Conservation (phyloP, 2,797 vertebrate genomes). For the Lepilemur septentrionalis region DNA sequence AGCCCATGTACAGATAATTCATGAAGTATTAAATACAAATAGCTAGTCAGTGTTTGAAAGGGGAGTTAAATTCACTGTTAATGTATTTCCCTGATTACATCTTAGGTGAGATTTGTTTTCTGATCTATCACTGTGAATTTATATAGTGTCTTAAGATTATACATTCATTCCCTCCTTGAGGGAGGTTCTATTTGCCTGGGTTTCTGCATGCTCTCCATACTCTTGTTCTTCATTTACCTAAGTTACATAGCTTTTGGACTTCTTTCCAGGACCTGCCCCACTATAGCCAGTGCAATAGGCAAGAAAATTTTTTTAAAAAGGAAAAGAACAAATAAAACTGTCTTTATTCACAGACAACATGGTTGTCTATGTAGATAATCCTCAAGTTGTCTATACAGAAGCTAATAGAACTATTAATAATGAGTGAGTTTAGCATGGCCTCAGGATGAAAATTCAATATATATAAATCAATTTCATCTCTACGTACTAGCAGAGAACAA, state of each 20-base stretch:
- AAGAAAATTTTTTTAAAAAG: neutral
- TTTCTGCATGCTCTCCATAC: neutral
- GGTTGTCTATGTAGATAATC: neutral
- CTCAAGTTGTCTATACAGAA: neutral
- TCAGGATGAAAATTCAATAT: neutral
- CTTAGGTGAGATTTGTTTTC: neutral
- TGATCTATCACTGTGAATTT: neutral
- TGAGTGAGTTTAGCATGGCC: neutral
- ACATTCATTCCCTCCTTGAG: neutral
- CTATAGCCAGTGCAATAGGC: neutral
- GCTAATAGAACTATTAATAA: neutral
- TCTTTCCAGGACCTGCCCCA: neutral
- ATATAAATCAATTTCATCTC: neutral
- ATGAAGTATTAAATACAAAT: neutral
- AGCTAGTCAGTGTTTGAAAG: neutral
- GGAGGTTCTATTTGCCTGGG: neutral
- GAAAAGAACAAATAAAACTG: neutral
- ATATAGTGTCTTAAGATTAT: slow-evolving; percentile 1
- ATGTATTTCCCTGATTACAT: neutral
- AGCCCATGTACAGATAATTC: neutral
- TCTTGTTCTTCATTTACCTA: neutral
- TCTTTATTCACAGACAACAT: neutral
- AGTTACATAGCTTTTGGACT: neutral
- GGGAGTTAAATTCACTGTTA: neutral
- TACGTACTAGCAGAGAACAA: neutral